A percentile compares a stretch with the other conserved stretches of the same genome.
Evolutionary conservation across 1,140 invertebrate genomes (phyloP).

Genomic region (Tetranychus urticae): DNA sequence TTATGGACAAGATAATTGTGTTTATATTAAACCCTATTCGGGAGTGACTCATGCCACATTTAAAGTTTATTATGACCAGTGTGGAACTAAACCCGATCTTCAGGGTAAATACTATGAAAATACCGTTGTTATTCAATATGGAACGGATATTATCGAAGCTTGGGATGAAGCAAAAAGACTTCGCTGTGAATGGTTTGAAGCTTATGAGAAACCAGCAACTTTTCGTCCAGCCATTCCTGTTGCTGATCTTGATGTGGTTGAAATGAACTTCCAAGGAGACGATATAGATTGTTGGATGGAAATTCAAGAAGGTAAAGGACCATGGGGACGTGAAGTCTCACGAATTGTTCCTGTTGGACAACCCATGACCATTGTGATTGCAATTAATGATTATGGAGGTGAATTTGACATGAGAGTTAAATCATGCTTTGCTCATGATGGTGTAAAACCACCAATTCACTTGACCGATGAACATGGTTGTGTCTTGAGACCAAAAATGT

Average conservation of each 20-base stretch:
- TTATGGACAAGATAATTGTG: slow-evolving; percentile 47
- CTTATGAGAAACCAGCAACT: slow-evolving; percentile 86
- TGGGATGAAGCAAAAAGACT: slow-evolving; percentile 84
- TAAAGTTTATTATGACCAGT: slow-evolving; percentile 45
- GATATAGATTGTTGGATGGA: slow-evolving; percentile 97
- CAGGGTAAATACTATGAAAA: slow-evolving; percentile 69
- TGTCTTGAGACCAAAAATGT: slow-evolving; percentile 75
- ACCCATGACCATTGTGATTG: slow-evolving; percentile 67
- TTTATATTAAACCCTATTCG: slow-evolving; percentile 66
- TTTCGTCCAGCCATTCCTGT: slow-evolving; percentile 46
- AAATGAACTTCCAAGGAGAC: slow-evolving; percentile 46
- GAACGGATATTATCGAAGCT: slow-evolving; percentile 70
- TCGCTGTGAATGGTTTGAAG: slow-evolving; percentile 85
- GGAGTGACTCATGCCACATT: slow-evolving; percentile 68
- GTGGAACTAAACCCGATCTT: slow-evolving; percentile 36
- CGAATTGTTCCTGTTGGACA: slow-evolving; percentile 60
- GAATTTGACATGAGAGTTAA: slow-evolving; percentile 91
- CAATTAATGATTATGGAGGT: slow-evolving; percentile 76
- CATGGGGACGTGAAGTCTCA: slow-evolving; percentile 72
- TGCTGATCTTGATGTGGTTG: slow-evolving; percentile 73
- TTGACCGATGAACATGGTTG: slow-evolving; percentile 80
- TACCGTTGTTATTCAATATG: slow-evolving; percentile 77
- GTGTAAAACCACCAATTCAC: slow-evolving; percentile 53
- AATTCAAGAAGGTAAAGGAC: slow-evolving; percentile 81
- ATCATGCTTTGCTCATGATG: slow-evolving; percentile 75